Base-by-base conservation (phyloP, 2,797 vertebrate species). In the Buphagus erythrorhynchus region DNA sequence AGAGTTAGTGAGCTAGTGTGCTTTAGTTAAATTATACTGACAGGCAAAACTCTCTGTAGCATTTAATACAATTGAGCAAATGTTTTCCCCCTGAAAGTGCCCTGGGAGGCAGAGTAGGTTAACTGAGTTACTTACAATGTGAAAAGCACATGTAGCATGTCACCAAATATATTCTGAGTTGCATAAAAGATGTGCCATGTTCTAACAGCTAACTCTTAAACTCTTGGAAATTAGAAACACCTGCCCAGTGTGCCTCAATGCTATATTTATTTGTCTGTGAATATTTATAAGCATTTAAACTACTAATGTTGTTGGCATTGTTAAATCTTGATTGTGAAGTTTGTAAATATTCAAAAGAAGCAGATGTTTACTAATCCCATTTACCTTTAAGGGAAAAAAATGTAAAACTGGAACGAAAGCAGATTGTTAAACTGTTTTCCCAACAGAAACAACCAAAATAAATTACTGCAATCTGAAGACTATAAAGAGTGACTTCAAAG, bases 271-370 rank as follows among this genome's bases (percentile, higher is more conserved):
- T 95, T 93, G 61, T 95, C 94, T 71, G 88, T 94, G 95, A 96
- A 95, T 96, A 97, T 95, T 94, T 97, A 95, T 96, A 92, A 88
- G 93, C 81, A 84, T 88, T 95, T 91, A 95, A 82, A 69, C 62
- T 80, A 43, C 87, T 89, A 65, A 93, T 88, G 91, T 94, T 75
- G 94, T 92, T 93, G 87, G 95, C 88, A 75, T 72, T 54, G 93
- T 91, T 97, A 90, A 86, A 89, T 80, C 87, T 95, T 78, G 36
- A 86, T 77, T 71, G 69, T 90, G 94, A 97, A 97, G 96, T 97
- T 95, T 97, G 97, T 97, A 97, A 97, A 97, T 97, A 97, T 84
- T 96, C 92, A 94, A 96, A 97, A 94, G 94, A 96, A 95, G 82
- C 94, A 95, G 93, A 96, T 96, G 95, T 93, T 97, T 90, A 86